Base-by-base conservation (phyloP, 2,113 vertebrate genomes). In the Halcyon senegalensis region DNA sequence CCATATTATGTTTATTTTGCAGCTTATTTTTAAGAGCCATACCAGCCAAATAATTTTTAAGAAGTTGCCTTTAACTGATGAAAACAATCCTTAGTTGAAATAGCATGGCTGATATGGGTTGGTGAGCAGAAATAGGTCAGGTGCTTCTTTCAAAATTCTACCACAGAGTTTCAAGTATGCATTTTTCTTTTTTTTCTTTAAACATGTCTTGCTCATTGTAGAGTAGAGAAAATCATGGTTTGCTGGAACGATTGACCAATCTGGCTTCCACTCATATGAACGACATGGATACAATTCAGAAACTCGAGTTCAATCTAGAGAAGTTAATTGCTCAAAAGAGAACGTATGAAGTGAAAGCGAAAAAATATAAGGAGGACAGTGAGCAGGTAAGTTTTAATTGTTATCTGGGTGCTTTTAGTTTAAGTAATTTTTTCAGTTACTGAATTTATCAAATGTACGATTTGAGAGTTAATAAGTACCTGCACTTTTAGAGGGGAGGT, bases 201-300 rank as follows among this genome's bases (percentile, higher is more conserved):
- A 13, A n/a, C 27, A 37, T 62, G 13, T 48, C 18, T 53, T 89
- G 35, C 70, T 94, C 41, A 31, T 46, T 75, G 66, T 87, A 99
- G 99, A 99, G 94, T 95, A 99, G 98, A 97, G 99, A 99, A 95
- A 99, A 99, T 94, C 97, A 98, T 9, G 98, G 98, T 8, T 94
- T 99, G 87, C 86, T 99, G 98, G 99, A 99, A 89, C 98, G 98
- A 96, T 93, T 99, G 96, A 98, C 99, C 19, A 97, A 15, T 67
- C 94, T 99, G 89, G 98, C 99, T 37, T 97, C 97, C 46, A 90
- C 97, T 35, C 99, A 98, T 28, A 96, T 98, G 33, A 95, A 98
- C 20, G 98, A 98, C 2, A 1, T 96, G 48, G 98, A 99, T 18
- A 98, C 97, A 79, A 97, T 99, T 89, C 99, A 99, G 82, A 98